phyloP scores from a whole-genome alignment of 2,113 vertebrate species.

The Alligator mississippiensis region DNA sequence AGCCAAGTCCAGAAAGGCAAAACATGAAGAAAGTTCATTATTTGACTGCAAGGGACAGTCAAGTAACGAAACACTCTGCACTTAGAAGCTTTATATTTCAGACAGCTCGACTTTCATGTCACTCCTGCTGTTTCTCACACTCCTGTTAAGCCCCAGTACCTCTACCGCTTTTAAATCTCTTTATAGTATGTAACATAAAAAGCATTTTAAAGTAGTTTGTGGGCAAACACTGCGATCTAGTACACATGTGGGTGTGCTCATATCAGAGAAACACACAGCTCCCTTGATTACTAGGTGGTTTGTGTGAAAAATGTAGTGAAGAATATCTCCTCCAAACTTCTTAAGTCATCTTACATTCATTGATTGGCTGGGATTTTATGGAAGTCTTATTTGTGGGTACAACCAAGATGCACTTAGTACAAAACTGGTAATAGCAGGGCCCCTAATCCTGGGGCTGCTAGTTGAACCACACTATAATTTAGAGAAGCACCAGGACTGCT shows the following conservation, averaged over 20 bases:
- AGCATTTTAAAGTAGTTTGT: slow-evolving; percentile 62
- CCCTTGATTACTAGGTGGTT: slow-evolving; percentile 41
- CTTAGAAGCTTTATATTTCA: slow-evolving; percentile 75
- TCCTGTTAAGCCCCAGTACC: slow-evolving; percentile 62
- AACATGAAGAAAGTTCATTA: slow-evolving; percentile 82
- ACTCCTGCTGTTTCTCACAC: slow-evolving; percentile 38
- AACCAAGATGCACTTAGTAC: not conserved
- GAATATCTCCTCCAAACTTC: not conserved
- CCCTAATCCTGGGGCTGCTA: not conserved
- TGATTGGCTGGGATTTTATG: not conserved
- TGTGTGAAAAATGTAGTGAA: not conserved
- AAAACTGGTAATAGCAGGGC: not conserved
- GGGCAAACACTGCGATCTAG: slow-evolving; percentile 47
- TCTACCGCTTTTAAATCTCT: slow-evolving; percentile 67
- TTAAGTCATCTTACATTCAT: not conserved
- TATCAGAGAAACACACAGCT: slow-evolving; percentile 26
- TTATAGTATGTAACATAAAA: slow-evolving; percentile 68
- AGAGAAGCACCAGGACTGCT: not conserved
- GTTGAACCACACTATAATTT: not conserved
- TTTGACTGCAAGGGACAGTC: slow-evolving; percentile 76
- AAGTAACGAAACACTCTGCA: slow-evolving; percentile 79
- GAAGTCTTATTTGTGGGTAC: not conserved
- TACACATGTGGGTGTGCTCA: not conserved
- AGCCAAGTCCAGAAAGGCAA: slow-evolving; percentile 78
- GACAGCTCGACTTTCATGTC: slow-evolving; percentile 68